Evolutionary conservation across 2,113 vertebrate genomes (phyloP).

Genomic region (Orycteropus afer): DNA sequence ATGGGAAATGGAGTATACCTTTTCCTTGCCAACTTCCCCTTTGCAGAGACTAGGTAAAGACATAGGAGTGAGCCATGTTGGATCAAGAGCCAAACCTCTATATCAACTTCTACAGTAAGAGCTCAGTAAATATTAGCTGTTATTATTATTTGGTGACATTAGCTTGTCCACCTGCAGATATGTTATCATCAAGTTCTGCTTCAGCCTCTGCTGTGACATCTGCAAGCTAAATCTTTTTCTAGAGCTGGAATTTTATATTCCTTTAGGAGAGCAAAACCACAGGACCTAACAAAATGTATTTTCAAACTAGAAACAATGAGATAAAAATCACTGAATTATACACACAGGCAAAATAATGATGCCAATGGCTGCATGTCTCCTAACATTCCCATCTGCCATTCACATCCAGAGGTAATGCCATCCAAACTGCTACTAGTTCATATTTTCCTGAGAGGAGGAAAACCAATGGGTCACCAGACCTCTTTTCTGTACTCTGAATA

Average conservation of each 20-base stretch:
- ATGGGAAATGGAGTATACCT: neutral
- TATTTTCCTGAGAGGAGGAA: neutral
- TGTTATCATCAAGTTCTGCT: neutral
- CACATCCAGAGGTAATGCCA: neutral
- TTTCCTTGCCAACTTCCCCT: neutral
- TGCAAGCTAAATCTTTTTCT: neutral
- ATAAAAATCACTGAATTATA: neutral
- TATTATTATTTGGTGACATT: neutral
- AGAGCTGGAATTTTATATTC: constrained; percentile 26
- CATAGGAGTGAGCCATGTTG: neutral
- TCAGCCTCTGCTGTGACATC: neutral
- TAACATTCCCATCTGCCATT: neutral
- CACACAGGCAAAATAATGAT: neutral
- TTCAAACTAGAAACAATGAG: constrained; percentile 18
- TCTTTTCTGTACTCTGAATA: neutral
- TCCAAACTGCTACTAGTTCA: neutral
- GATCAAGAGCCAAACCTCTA: neutral
- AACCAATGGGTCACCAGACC: neutral
- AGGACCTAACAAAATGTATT: neutral
- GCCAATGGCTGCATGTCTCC: neutral
- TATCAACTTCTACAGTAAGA: neutral
- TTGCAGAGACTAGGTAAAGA: constrained; percentile 12
- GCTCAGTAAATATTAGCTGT: constrained; percentile 39
- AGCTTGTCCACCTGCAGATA: neutral
- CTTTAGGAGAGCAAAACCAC: constrained; percentile 19